These are phyloP conservation scores for Idris sp. DNA, from an alignment of 1,140 invertebrate genomes.

Conservation along the genomic window DNA sequence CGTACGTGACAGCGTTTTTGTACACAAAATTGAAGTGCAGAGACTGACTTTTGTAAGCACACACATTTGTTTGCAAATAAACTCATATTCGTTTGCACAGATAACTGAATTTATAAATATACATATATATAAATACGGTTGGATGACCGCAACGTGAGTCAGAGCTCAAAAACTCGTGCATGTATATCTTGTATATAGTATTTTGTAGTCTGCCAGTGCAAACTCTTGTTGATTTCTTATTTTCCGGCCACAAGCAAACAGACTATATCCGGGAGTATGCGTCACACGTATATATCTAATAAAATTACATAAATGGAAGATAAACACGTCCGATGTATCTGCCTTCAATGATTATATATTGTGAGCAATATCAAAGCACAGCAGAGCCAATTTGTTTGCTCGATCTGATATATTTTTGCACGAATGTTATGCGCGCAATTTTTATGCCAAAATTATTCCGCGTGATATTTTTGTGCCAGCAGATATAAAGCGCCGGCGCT, in stretches of 20 bases:
- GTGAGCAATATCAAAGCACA: conserved; percentile 26
- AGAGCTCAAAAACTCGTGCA: conserved; percentile 18
- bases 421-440: conserved; percentile 24
- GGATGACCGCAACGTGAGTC: conserved; percentile 43
- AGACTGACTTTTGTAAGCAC: no score
- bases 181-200: conserved; percentile 43
- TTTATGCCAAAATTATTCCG: conserved; percentile 32
- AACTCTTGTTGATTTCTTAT: conserved; percentile 57
- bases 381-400: conserved; percentile 29
- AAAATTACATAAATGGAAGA: conserved; percentile 57
- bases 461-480: conserved; percentile 13
- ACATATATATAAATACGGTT: conserved; percentile 27
- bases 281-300: conserved; percentile 41
- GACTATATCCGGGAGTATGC: conserved; percentile 26
- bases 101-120: conserved; percentile 49
- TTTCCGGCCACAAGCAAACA: conserved; percentile 40
- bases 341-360: conserved; percentile 39
- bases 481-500: conserved; percentile 6
- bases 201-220: conserved; percentile 35
- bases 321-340: conserved; percentile 42
- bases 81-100: conserved; percentile 45
- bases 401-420: conserved; percentile 37
- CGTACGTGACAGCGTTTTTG: no score
- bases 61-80: conserved; percentile 38
- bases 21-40: no score